Percentiles rank a stretch among this genome's conserved stretches.
Evolutionary conservation across 2,113 vertebrate genomes (phyloP).

Genomic region (Cepphus grylle): DNA sequence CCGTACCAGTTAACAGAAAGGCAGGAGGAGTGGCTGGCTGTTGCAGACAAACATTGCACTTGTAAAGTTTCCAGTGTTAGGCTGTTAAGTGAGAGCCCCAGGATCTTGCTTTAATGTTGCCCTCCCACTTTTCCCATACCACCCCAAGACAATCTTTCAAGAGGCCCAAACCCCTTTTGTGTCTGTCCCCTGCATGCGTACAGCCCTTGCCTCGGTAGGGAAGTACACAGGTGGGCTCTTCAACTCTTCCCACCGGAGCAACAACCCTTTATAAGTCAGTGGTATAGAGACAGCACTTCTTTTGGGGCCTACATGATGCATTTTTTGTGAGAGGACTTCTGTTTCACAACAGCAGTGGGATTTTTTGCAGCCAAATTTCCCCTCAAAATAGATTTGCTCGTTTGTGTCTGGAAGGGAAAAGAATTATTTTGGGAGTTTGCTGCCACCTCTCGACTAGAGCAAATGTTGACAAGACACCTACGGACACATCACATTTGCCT

Average conservation of each 20-base stretch:
- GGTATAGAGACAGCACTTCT: not conserved
- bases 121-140: not conserved
- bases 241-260: not conserved
- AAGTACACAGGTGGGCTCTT: not conserved
- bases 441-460: conserved; percentile 51
- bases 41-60: not conserved
- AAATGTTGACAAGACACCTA: not conserved
- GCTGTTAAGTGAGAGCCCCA: not conserved
- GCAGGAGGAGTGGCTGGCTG: not conserved
- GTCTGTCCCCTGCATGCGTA: rapidly evolving
- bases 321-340: not conserved
- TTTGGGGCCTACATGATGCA: not conserved
- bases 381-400: not conserved
- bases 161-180: not conserved
- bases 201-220: not conserved
- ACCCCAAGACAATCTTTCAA: not conserved
- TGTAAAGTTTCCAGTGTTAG: not conserved
- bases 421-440: conserved; percentile 30
- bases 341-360: not conserved
- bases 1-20: not conserved
- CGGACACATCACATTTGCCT: not conserved
- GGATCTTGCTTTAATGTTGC: not conserved
- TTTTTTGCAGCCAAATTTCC: not conserved
- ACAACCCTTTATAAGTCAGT: not conserved
- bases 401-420: not conserved